Percentiles rank a stretch among this genome's conserved stretches.
These are phyloP conservation scores for Microcebus murinus DNA, from an alignment of 2,113 vertebrate species.

Conservation along the genomic window DNA sequence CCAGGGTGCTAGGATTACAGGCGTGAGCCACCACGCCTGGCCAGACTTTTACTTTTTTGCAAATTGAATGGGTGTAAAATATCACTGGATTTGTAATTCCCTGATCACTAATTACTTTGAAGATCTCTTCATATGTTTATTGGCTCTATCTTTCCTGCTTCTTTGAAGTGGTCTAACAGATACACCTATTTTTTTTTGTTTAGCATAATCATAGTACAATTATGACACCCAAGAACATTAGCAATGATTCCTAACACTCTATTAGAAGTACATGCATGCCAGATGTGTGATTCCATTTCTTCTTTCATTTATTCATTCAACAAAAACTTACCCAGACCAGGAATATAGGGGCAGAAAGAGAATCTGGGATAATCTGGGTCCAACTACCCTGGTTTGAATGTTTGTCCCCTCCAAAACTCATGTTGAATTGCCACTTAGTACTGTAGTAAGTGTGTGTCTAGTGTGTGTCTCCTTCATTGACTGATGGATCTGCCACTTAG, in stretches of 20 bases:
- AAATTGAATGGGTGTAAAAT: not conserved
- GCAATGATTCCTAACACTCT: conserved; percentile 9
- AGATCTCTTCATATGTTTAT: not conserved
- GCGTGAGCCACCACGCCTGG: too few species aligned
- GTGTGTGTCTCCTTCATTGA: too few species aligned
- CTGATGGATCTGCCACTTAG: too few species aligned
- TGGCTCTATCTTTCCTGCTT: not conserved
- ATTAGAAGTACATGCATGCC: not conserved
- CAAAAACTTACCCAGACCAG: not conserved
- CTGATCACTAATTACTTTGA: not conserved
- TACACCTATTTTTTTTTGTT: not conserved
- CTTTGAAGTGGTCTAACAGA: conserved; percentile 34
- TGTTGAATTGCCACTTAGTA: not conserved
- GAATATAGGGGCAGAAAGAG: not conserved
- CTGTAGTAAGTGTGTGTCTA: too few species aligned
- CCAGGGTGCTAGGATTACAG: too few species aligned
- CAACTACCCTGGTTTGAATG: not conserved
- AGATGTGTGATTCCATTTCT: conserved; percentile 14
- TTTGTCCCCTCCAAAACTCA: not conserved
- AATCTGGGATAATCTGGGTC: not conserved
- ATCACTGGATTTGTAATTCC: conserved; percentile 24
- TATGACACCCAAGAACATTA: not conserved
- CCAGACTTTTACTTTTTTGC: not conserved
- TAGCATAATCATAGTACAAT: not conserved
- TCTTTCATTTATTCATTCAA: conserved; percentile 25